Percentiles rank a stretch among this genome's conserved stretches.
Evolutionary conservation across 2,888 invertebrate genomes (phyloP).

Genomic region (Hemistola chrysoprasaria): DNA sequence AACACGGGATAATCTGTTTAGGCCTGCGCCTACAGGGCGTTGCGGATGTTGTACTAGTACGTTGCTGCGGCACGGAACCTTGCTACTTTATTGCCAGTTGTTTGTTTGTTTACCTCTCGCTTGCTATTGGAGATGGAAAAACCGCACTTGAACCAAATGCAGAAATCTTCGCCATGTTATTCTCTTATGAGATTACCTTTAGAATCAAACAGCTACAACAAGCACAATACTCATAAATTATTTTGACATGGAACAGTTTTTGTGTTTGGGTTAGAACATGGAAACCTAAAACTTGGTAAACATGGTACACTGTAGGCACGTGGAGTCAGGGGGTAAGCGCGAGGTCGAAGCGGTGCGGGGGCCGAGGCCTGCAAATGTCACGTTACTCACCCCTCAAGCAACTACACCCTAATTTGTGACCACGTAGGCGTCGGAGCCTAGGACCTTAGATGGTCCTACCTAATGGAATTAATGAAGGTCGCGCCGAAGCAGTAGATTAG

Average conservation of each 20-base stretch:
- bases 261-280: constrained; percentile 24
- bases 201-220: no score
- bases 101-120: constrained; percentile 11
- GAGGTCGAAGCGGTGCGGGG: constrained; percentile 28
- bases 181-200: no score
- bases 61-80: constrained; percentile 6
- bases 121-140: constrained; percentile 3
- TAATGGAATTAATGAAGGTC: constrained; percentile 56
- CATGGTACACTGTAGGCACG: constrained; percentile 42
- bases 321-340: constrained; percentile 32
- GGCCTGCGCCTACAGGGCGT: constrained; percentile 29
- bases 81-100: constrained; percentile 17
- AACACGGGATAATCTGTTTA: constrained; percentile 55
- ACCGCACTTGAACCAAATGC: no score
- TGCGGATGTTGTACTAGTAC: constrained; percentile 22
- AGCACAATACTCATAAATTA: no score
- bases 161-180: no score
- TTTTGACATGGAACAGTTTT: no score
- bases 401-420: constrained; percentile 21
- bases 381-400: constrained; percentile 42
- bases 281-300: constrained; percentile 33
- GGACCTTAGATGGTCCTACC: constrained; percentile 37
- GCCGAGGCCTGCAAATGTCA: constrained; percentile 52
- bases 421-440: constrained; percentile 38
- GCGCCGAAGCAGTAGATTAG: constrained; percentile 34